Evolutionary conservation across 2,888 invertebrate species (phyloP).

Genomic region (Carabus problematicus): DNA sequence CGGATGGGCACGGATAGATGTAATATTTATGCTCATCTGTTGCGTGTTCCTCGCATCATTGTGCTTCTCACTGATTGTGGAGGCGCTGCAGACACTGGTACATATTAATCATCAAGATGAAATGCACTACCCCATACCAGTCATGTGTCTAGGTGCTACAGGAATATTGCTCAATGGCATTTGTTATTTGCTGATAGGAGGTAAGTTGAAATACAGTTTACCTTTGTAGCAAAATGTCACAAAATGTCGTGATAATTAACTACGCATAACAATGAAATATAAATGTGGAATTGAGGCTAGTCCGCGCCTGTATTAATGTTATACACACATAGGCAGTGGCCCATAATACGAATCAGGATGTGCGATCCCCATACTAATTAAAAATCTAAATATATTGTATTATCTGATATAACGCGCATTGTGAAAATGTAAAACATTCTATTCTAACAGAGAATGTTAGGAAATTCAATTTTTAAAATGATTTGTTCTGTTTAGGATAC

Average conservation of each 20-base stretch:
- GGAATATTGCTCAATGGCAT: constrained; percentile 79
- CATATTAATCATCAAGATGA: constrained; percentile 76
- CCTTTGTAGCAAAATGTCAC: not conserved
- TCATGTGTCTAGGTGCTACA: constrained; percentile 73
- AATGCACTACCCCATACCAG: constrained; percentile 77
- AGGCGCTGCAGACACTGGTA: constrained; percentile 80
- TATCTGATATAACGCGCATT: too few relatives aligned
- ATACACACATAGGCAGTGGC: too few relatives aligned
- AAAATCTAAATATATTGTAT: not conserved
- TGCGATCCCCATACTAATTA: constrained; percentile 13
- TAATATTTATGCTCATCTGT: constrained; percentile 82
- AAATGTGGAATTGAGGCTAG: not conserved
- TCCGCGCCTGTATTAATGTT: not conserved
- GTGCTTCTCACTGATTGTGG: constrained; percentile 80
- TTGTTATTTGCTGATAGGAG: constrained; percentile 83
- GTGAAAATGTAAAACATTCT: too few relatives aligned
- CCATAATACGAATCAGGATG: not conserved
- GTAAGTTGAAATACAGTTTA: constrained; percentile 55
- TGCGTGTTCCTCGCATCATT: constrained; percentile 84
- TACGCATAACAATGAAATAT: not conserved
- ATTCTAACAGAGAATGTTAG: too few relatives aligned
- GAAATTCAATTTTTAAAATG: not conserved
- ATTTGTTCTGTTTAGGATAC: constrained; percentile 59
- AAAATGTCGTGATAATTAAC: not conserved
- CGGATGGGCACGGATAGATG: constrained; percentile 90